phyloP scores from a whole-genome alignment of 2,113 vertebrate species.

The Aythya baeri region DNA sequence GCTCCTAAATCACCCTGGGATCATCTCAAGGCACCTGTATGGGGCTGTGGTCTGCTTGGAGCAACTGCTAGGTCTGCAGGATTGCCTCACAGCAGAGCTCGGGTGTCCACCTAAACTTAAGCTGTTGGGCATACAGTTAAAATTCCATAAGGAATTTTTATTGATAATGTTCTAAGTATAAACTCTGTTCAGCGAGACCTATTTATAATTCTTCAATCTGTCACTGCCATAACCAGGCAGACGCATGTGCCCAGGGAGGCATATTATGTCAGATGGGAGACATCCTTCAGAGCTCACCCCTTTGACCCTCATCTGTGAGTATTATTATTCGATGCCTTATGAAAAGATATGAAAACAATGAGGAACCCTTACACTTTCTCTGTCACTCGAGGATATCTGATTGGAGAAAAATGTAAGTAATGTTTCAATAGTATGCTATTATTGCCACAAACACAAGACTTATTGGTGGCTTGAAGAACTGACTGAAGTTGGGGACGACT shows the following conservation, averaged over 20 bases:
- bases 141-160: background rate
- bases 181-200: background rate
- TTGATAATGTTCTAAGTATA: background rate
- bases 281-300: background rate
- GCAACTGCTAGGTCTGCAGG: background rate
- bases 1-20: background rate
- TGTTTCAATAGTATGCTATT: background rate
- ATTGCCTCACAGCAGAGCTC: background rate
- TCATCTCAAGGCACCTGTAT: background rate
- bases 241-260: background rate
- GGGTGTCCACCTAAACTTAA: background rate
- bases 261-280: background rate
- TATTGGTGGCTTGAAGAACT: background rate
- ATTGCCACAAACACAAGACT: background rate
- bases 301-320: background rate
- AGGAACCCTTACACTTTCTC: background rate
- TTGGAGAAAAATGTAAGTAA: fast-evolving
- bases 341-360: background rate
- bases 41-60: background rate
- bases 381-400: background rate
- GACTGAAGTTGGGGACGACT: background rate
- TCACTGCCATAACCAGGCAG: background rate
- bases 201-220: background rate
- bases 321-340: background rate
- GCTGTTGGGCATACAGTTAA: background rate